Evolutionary conservation across 2,113 vertebrate species (phyloP).

Genomic region (Globicephala melas): DNA sequence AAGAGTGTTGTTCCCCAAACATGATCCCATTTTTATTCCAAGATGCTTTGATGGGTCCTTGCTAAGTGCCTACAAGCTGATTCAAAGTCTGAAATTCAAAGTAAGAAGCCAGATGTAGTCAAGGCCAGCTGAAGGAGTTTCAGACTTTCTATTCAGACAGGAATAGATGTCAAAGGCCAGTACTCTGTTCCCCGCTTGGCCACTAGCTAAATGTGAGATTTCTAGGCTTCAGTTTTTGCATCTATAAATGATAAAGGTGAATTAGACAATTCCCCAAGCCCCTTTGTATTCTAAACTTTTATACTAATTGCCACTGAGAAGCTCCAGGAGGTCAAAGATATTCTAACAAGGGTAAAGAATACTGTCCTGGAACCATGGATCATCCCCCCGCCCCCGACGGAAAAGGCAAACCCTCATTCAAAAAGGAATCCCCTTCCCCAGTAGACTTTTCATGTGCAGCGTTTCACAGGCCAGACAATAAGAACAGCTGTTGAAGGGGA

Average conservation of each 20-base stretch:
- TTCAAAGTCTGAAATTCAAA: neutral
- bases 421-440: neutral
- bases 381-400: neutral
- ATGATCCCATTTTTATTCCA: neutral
- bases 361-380: neutral
- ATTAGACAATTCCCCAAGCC: neutral
- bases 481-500: neutral
- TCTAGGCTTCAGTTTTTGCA: neutral
- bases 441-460: fast-evolving
- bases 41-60: neutral
- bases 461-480: neutral
- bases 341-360: neutral
- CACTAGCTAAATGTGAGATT: neutral
- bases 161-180: neutral
- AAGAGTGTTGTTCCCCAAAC: neutral
- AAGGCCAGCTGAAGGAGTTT: neutral
- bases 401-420: neutral
- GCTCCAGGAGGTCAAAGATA: neutral
- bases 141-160: neutral
- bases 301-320: neutral
- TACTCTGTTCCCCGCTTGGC: neutral
- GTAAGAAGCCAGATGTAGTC: neutral
- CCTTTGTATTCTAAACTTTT: neutral
- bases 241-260: neutral
- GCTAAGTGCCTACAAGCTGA: neutral